Base-by-base conservation (phyloP, 2,888 invertebrate genomes). In the Limnephilus lunatus region DNA sequence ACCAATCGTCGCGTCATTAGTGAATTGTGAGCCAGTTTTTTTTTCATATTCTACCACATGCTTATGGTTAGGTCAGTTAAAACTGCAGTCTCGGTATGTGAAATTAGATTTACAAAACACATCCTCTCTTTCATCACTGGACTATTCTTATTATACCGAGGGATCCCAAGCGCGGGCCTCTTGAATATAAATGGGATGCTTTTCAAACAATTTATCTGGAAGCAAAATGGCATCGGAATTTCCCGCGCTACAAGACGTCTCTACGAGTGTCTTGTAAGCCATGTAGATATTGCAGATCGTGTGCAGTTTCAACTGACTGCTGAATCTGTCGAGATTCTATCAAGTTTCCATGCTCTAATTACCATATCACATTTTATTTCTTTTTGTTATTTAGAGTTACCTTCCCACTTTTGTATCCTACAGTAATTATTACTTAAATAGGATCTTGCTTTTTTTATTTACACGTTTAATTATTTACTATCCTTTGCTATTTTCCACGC, bases 141-240 rank as follows among this genome's bases (percentile, higher is more conserved):
- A 86, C 88, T 91, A 92, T 93, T 93, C 93, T 92, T 92, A 93
- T 93, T 93, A 92, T 92, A 90, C 92, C 92, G 85, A 85, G 89
- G 88, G 92, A 90, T 90, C 91, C 89, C 53, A 89, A 89, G 85
- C 91, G 91, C 80, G 86, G 92, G 44, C 86, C n/a, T 32, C 91
- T 86, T 90, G 93, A 92, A 93, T 92, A 91, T 91, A 91, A 91
- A 93, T 93, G 86, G 88, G 90, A 39, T 80, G 81, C 88, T 92
- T 91, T 93, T 92, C 31, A 81, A 85, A 81, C 91, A 85, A 90
- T 92, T 89, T 89, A 92, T 89, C 89, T 85, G 35, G 30, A 32
- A 81, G 80, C 80, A 80, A 81, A 44, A 35, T 80, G 68, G 68
- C 32, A 68, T n/a, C 7, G 35, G 88, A 81, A 89, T 89, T 88